Percentiles rank a stretch among this genome's conserved stretches.
Evolutionary conservation across 2,797 vertebrate genomes (phyloP).

Genomic region (Poeciliopsis turneri): DNA sequence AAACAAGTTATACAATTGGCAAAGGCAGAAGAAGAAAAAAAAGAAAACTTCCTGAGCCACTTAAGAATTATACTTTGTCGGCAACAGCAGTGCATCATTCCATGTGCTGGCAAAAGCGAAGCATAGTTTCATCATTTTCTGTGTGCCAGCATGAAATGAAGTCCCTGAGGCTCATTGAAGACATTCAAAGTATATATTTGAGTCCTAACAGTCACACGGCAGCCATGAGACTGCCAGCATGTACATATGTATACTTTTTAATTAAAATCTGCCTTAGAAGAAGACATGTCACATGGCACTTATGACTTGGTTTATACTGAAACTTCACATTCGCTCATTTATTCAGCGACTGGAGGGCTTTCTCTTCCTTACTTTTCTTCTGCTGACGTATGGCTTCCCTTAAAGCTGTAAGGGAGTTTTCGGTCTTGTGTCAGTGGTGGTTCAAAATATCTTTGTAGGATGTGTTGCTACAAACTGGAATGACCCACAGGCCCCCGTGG

Average conservation of each 20-base stretch:
- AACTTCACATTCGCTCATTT: constrained; percentile 15
- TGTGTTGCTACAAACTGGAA: constrained; percentile 67
- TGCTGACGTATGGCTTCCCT: constrained; percentile 45
- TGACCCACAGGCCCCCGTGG: constrained; percentile 26
- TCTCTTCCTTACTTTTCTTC: constrained; percentile 49
- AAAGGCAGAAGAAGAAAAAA: not conserved
- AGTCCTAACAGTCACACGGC: constrained; percentile 50
- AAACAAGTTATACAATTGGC: constrained; percentile 14
- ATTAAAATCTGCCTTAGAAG: constrained; percentile 22
- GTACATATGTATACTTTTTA: not conserved
- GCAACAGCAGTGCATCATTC: constrained; percentile 30
- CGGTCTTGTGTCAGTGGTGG: constrained; percentile 64
- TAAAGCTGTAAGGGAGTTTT: constrained; percentile 59
- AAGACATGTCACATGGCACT: constrained; percentile 44
- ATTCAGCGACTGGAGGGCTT: constrained; percentile 11
- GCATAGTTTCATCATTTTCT: constrained; percentile 16
- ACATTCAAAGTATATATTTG: constrained; percentile 35
- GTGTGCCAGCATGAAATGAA: constrained; percentile 36
- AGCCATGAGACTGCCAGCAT: constrained; percentile 17
- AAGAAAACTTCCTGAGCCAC: constrained; percentile 24
- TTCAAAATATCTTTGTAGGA: constrained; percentile 47
- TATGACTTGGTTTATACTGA: constrained; percentile 14
- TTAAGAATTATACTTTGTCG: constrained; percentile 35
- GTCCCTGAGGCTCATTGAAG: constrained; percentile 37
- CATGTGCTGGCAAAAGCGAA: constrained; percentile 24